Conservation (phyloP, 2,888 invertebrate genomes). For the Desoria tigrina region DNA sequence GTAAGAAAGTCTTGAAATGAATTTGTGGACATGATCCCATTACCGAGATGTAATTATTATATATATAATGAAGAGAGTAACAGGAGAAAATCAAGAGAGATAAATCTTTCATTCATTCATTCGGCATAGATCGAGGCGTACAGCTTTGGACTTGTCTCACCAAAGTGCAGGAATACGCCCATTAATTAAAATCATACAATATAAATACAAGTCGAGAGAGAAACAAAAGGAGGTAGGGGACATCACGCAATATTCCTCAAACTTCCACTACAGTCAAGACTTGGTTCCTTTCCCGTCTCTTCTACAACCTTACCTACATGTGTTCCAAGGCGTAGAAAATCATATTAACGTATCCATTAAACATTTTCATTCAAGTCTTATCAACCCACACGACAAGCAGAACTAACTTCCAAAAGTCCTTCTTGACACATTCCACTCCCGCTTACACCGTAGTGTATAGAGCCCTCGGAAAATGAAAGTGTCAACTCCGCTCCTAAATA, state of each 20-base stretch:
- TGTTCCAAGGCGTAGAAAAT: slow-evolving; percentile 25
- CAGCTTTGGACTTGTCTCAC: slow-evolving; percentile 24
- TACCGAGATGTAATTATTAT: background rate
- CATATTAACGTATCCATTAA: slow-evolving; percentile 18
- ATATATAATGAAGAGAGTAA: background rate
- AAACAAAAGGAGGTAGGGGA: slow-evolving; percentile 43
- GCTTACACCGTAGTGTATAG: too few species aligned
- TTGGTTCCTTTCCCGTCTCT: slow-evolving; percentile 11
- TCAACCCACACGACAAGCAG: background rate
- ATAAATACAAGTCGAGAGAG: slow-evolving; percentile 41
- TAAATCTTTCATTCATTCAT: slow-evolving; percentile 26
- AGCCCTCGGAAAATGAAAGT: background rate
- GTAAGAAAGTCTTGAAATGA: too few species aligned
- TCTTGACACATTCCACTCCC: too few species aligned
- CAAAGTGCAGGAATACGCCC: slow-evolving; percentile 51
- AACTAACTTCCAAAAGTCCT: too few species aligned
- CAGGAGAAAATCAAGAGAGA: background rate
- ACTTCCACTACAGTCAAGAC: slow-evolving; percentile 11
- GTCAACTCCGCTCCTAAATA: too few species aligned
- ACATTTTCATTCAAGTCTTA: slow-evolving; percentile 17
- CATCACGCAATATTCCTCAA: slow-evolving; percentile 39
- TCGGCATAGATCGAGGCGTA: slow-evolving; percentile 20
- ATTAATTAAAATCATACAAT: slow-evolving; percentile 51
- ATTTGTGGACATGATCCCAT: too few species aligned
- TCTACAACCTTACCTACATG: slow-evolving; percentile 1